These are phyloP conservation scores for Sitta europaea DNA, from an alignment of 2,113 vertebrate genomes.

Conservation along the genomic window DNA sequence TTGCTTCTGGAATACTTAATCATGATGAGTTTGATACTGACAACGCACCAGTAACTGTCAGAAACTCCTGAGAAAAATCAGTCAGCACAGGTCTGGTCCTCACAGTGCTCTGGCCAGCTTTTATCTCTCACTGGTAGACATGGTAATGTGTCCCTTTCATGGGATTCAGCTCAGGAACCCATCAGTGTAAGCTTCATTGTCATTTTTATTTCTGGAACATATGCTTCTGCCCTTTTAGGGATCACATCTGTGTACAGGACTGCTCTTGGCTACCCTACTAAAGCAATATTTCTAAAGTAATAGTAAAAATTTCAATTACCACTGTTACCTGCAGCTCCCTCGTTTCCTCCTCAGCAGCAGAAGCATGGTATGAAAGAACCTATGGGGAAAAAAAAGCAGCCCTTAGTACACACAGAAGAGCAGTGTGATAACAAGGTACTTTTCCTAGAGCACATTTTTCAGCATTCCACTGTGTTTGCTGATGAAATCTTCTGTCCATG, in stretches of 20 bases:
- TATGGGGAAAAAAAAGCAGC: slow-evolving; percentile 19
- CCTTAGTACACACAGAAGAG: background rate
- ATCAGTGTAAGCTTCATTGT: background rate
- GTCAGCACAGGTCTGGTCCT: background rate
- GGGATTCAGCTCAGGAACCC: background rate
- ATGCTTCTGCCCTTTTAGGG: background rate
- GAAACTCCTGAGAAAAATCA: background rate
- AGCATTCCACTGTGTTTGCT: background rate
- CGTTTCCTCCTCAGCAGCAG: slow-evolving; percentile 90
- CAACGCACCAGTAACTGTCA: background rate
- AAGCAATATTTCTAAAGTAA: background rate
- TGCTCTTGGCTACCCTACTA: background rate
- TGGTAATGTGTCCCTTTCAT: background rate
- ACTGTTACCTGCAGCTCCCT: slow-evolving; percentile 90
- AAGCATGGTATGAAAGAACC: slow-evolving; percentile 96
- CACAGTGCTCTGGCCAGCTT: background rate
- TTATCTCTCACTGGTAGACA: background rate
- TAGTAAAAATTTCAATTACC: slow-evolving; percentile 77
- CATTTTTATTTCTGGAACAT: background rate
- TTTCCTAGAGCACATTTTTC: background rate
- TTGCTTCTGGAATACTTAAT: background rate
- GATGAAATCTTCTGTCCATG: background rate
- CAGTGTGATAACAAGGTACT: background rate
- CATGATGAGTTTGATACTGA: background rate
- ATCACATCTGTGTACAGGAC: background rate